Base-by-base conservation (phyloP, 1,140 invertebrate genomes). In the Hylaeus volcanicus region DNA sequence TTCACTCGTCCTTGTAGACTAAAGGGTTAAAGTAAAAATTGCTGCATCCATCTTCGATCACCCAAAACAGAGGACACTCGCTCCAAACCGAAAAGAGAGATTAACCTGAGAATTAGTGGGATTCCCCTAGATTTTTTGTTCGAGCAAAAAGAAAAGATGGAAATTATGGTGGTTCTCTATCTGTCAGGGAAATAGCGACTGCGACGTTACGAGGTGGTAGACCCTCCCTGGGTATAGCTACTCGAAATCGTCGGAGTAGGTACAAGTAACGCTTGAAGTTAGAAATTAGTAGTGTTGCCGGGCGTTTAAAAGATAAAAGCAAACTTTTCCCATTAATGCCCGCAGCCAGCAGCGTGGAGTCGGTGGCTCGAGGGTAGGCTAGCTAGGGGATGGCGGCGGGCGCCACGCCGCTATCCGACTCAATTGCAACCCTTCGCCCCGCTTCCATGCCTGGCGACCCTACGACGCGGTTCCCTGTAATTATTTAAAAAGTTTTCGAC, bases 301-400 rank as follows among this genome's bases (percentile, higher is more conserved):
- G 89, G 85, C 92, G 90, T 93, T 93, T 93, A 91, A 93, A 93
- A 93, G 93, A 93, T 93, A 93, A 93, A 93, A 92, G 90, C 88
- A 89, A 93, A 93, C 93, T 93, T 93, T 93, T 93, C 91, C 91
- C 92, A 93, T 93, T 93, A 93, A 93, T 93, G 91, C 85, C 79
- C 81, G 82, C 84, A 83, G 64, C 83, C 64, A 51, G 68, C 87
- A 89, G 88, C 87, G 88, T 82, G 55, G 75, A 77, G 75, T 78
- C 39, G 74, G 84, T 53, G 76, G 79, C 65, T 79, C 64, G 70
- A 9, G 64, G 48, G 58, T 56, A 69, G 58, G 45, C 53, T 41
- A 53, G 60, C 43, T 11, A 71, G 60, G 74, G 51, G 12, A 77
- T 69, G 55, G 53, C 51, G 60, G 51, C 41, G 37, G 43, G 61